Evolutionary conservation across 2,797 vertebrate genomes (phyloP).

Genomic region (Anguilla anguilla): DNA sequence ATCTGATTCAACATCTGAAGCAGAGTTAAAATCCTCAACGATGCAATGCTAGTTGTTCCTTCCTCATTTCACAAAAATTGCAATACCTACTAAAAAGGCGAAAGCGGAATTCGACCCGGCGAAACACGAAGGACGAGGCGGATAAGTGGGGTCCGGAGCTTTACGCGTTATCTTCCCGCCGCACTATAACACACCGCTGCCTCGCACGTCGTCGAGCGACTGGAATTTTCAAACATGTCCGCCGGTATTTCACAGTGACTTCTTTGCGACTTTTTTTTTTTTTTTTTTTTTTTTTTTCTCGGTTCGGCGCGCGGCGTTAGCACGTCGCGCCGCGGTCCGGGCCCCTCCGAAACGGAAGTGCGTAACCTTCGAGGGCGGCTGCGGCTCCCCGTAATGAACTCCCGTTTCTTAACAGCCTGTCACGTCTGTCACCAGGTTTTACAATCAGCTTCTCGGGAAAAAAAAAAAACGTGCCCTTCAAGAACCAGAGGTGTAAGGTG

Average conservation of each 20-base stretch:
- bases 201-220: constrained; percentile 52
- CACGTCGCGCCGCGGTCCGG: constrained; percentile 13
- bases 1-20: constrained; percentile 22
- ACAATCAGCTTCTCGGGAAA: constrained; percentile 58
- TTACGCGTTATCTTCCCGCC: neutral
- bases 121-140: constrained; percentile 39
- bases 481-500: constrained; percentile 73
- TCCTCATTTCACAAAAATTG: constrained; percentile 40
- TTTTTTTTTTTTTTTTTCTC: constrained; percentile 46
- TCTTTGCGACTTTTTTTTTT: constrained; percentile 50
- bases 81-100: constrained; percentile 37
- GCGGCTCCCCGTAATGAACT: constrained; percentile 49
- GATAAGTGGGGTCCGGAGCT: constrained; percentile 22
- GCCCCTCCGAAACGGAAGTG: constrained; percentile 38
- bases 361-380: constrained; percentile 52
- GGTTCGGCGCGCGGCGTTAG: constrained; percentile 49
- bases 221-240: constrained; percentile 61
- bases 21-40: constrained; percentile 18
- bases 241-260: constrained; percentile 59
- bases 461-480: constrained; percentile 63
- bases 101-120: constrained; percentile 50
- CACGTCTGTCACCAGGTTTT: constrained; percentile 54
- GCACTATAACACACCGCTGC: neutral
- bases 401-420: constrained; percentile 57
- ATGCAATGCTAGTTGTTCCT: neutral